Conservation (phyloP, 2,797 vertebrate genomes). For the Molossus molossus region DNA sequence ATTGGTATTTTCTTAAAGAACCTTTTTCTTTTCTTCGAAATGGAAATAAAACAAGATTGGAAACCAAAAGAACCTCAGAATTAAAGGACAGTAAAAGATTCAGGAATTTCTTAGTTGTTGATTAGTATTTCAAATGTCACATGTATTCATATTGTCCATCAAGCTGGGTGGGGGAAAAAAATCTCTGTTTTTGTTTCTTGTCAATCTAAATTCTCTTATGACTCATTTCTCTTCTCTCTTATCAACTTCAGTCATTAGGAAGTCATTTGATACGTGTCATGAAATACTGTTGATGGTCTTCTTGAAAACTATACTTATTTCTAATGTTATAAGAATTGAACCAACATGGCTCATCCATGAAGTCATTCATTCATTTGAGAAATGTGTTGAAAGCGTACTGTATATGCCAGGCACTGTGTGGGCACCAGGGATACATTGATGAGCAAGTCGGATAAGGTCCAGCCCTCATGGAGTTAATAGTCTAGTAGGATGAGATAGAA, state of each 20-base stretch:
- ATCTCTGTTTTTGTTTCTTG: neutral
- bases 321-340: slow-evolving; percentile 25
- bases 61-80: slow-evolving; percentile 43
- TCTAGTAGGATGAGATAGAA: slow-evolving; percentile 53
- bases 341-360: neutral
- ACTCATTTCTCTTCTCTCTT: neutral
- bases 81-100: neutral
- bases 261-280: neutral
- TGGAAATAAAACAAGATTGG: slow-evolving; percentile 30
- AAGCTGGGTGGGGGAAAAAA: neutral
- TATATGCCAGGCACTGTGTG: neutral
- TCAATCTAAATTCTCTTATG: slow-evolving; percentile 6
- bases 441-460: neutral
- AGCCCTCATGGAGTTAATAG: slow-evolving; percentile 24
- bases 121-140: slow-evolving; percentile 44
- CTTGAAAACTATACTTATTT: slow-evolving; percentile 9
- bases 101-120: slow-evolving; percentile 19
- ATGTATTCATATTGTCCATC: neutral
- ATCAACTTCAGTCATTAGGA: neutral
- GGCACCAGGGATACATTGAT: neutral
- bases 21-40: slow-evolving; percentile 48
- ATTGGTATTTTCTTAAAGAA: slow-evolving; percentile 49
- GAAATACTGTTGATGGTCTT: neutral
- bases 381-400: neutral
- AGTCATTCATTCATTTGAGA: slow-evolving; percentile 33